phyloP scores from a whole-genome alignment of 1,140 invertebrate species.

The Lasioglossum albipes region DNA sequence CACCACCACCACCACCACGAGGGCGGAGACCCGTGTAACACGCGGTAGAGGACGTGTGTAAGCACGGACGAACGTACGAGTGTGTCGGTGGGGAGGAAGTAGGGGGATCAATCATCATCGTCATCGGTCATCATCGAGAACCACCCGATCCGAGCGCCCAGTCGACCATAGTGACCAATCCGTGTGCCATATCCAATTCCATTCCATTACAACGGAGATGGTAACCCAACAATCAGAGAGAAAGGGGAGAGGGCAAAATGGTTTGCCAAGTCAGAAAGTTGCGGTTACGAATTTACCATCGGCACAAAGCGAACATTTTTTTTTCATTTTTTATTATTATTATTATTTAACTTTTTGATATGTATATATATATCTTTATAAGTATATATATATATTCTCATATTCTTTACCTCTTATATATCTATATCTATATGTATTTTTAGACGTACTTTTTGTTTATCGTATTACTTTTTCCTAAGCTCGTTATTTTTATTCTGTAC shows the following conservation, averaged over 20 bases:
- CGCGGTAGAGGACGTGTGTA: conserved; percentile 67
- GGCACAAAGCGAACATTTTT: conserved; percentile 73
- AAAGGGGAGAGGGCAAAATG: conserved; percentile 87
- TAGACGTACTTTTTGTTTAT: conserved; percentile 23
- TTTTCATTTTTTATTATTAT: conserved; percentile 32
- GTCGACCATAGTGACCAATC: conserved; percentile 73
- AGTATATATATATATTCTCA: conserved; percentile 33
- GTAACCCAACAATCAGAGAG: conserved; percentile 90
- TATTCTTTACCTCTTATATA: conserved; percentile 13
- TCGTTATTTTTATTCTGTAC: conserved; percentile 27
- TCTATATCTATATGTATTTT: conserved; percentile 19
- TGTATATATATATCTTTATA: conserved; percentile 29
- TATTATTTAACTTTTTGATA: conserved; percentile 34
- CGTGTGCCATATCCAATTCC: conserved; percentile 74
- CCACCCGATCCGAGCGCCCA: conserved; percentile 66
- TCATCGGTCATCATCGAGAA: conserved; percentile 58
- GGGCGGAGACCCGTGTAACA: conserved; percentile 65
- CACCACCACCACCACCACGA: conserved; percentile 59
- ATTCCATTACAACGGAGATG: conserved; percentile 80
- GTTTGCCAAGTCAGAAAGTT: conserved; percentile 89
- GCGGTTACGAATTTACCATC: conserved; percentile 79
- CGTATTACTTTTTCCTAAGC: conserved; percentile 29
- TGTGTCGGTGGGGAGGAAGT: conserved; percentile 62
- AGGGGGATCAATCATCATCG: conserved; percentile 58
- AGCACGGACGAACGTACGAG: conserved; percentile 67